Base-by-base conservation (phyloP, 2,113 vertebrate species). In the Beaufortia kweichowensis region DNA sequence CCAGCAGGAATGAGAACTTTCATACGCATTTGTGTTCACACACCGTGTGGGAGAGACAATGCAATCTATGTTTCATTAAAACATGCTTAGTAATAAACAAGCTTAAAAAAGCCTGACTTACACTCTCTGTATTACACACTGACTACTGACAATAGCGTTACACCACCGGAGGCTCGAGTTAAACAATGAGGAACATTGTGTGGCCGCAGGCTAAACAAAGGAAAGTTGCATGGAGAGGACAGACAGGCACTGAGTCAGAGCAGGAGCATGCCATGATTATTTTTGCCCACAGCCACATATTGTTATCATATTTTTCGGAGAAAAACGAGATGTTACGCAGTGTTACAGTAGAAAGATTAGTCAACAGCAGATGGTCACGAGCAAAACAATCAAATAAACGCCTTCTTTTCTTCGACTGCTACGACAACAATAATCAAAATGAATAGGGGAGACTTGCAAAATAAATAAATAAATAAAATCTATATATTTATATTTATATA, bases 151-250 rank as follows among this genome's bases (percentile, higher is more conserved):
- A 70, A 61, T 77, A 78, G 65, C 26, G 23, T 75, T 64, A 70
- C 24, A 73, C 60, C 66, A 31, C 48, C n/a, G 61, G 65, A 48
- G 83, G 83, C 89, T 86, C 75, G 59, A 75, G 77, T 57, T 70
- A 59, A 76, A 90, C 85, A 88, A 90, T 61, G 23, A 84, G 66
- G 24, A 48, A 84, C 75, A 88, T 89, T 92, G 89, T 91, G 78
- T 79, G 77, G 31, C 70, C 48, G 68, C 85, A 80, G 74, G 71
- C 35, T 69, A 73, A 88, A 92, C 89, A 92, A 90, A 77, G 79
- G 81, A 81, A 84, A 77, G 77, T 80, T 81, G 86, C 76, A 89
- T 78, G 66, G 26, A 12, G 80, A 72, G 79, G 56, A 64, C 77
- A 57, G 82, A 83, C 64, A 46, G 72, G 83, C 79, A 84, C 81